Conservation (phyloP, 1,140 invertebrate species). For the Gonatopus flavifemur region DNA sequence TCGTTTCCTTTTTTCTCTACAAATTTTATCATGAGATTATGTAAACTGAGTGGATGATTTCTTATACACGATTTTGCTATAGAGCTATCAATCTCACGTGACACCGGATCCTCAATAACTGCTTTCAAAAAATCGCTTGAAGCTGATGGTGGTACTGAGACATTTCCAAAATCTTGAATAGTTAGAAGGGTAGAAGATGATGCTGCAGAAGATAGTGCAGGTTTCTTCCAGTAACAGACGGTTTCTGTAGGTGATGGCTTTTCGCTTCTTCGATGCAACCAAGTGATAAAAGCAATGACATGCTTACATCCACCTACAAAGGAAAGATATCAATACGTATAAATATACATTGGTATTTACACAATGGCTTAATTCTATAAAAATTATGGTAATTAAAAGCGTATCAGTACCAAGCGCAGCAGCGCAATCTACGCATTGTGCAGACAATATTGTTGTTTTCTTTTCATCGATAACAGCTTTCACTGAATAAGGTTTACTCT, state of each 20-base stretch:
- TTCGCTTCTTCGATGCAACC: slow-evolving; percentile 34
- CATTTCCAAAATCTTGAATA: no score
- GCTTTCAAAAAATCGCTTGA: slow-evolving; percentile 26
- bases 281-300: slow-evolving; percentile 28
- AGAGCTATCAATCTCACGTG: no score
- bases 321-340: not conserved
- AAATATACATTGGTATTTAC: not conserved
- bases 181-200: no score
- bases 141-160: no score
- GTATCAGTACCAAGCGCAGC: not conserved
- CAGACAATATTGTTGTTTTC: not conserved
- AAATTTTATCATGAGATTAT: slow-evolving; percentile 11
- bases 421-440: not conserved
- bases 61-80: no score
- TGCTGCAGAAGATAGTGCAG: slow-evolving; percentile 21
- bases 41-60: no score
- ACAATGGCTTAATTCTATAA: not conserved
- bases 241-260: slow-evolving; percentile 30
- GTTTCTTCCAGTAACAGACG: slow-evolving; percentile 43
- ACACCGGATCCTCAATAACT: slow-evolving; percentile 15
- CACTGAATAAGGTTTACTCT: not conserved
- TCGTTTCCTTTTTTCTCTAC: not conserved
- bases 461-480: not conserved
- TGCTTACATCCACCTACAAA: slow-evolving; percentile 31
- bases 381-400: not conserved